Conservation (phyloP, 2,113 vertebrate genomes). For the Lipophrys pholis region DNA sequence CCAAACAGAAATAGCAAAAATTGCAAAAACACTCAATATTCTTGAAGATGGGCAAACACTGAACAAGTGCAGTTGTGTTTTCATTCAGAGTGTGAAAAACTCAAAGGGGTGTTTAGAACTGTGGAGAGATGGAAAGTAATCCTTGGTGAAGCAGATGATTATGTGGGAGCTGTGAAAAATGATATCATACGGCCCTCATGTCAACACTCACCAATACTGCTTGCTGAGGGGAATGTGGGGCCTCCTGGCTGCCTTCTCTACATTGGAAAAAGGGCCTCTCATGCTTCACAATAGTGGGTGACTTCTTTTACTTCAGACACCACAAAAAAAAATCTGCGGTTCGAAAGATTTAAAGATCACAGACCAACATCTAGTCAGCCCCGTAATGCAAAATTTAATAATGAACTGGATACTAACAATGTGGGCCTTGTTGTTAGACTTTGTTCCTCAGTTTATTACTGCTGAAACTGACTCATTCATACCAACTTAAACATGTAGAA, state of each 20-base stretch:
- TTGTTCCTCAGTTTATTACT: conserved; percentile 6
- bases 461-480: conserved; percentile 17
- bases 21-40: not conserved
- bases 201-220: conserved; percentile 76
- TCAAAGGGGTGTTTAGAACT: conserved; percentile 15
- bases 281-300: conserved; percentile 61
- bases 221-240: conserved; percentile 73
- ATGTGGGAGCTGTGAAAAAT: conserved; percentile 66
- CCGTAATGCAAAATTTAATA: conserved; percentile 20
- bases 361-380: conserved; percentile 48
- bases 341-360: conserved; percentile 31
- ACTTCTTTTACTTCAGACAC: conserved; percentile 52
- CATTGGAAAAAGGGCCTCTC: conserved; percentile 73
- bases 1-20: not conserved
- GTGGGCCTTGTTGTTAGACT: not conserved
- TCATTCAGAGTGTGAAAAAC: conserved; percentile 25
- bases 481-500: conserved; percentile 5
- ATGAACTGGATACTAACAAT: conserved; percentile 8
- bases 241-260: conserved; percentile 66
- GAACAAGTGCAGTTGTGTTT: not conserved
- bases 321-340: conserved; percentile 32
- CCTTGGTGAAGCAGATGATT: conserved; percentile 50
- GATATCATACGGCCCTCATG: conserved; percentile 72
- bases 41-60: conserved; percentile 2
- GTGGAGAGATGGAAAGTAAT: conserved; percentile 41